These are phyloP conservation scores for Tenthredo scrophulariae DNA, from an alignment of 2,888 invertebrate genomes.

Conservation along the genomic window DNA sequence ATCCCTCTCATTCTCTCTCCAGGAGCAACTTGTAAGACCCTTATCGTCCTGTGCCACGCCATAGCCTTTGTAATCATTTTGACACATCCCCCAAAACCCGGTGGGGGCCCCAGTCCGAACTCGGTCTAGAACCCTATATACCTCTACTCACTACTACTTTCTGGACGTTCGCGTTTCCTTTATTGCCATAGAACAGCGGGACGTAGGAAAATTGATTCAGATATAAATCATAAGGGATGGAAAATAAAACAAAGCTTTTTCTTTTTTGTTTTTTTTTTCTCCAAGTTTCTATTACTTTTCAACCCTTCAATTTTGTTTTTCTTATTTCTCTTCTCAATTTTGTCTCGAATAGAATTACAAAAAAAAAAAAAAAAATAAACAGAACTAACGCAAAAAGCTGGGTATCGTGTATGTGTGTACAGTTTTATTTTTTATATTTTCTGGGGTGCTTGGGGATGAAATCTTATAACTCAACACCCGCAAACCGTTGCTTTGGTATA, in stretches of 20 bases:
- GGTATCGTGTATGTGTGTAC: neutral
- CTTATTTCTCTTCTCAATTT: neutral
- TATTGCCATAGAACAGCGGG: neutral
- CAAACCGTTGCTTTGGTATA: constrained; percentile 6
- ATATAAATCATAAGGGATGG: constrained; percentile 6
- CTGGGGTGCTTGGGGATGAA: neutral
- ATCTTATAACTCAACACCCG: constrained; percentile 27
- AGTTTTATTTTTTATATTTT: neutral
- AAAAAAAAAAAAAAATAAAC: neutral
- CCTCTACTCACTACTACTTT: neutral
- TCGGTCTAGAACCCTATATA: neutral
- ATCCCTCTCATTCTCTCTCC: constrained; percentile 14
- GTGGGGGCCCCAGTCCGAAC: neutral
- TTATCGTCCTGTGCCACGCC: constrained; percentile 71
- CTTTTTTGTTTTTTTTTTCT: neutral
- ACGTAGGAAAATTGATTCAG: constrained; percentile 6
- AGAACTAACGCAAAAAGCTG: neutral
- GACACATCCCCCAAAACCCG: constrained; percentile 60
- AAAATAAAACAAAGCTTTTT: neutral
- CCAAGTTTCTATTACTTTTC: no score
- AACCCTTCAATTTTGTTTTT: neutral
- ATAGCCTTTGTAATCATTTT: constrained; percentile 61
- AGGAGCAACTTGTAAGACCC: constrained; percentile 65
- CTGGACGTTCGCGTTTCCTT: constrained; percentile 20
- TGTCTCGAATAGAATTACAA: neutral